Percentiles rank a stretch among this genome's conserved stretches.
phyloP scores from a whole-genome alignment of 2,888 invertebrate genomes.

The Latheticus oryzae region DNA sequence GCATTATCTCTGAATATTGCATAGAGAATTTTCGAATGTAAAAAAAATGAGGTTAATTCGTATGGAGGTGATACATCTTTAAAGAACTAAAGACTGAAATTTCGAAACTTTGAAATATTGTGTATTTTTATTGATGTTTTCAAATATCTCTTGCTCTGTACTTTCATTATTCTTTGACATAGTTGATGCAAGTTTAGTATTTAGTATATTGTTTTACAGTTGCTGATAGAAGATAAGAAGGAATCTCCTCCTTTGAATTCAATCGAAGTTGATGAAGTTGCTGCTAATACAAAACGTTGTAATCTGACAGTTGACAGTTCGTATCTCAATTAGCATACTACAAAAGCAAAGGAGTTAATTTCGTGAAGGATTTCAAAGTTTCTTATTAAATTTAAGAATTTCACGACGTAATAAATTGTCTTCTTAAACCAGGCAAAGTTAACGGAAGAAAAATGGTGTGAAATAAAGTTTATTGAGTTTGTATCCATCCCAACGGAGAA shows the following conservation, averaged over 20 bases:
- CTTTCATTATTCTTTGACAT: slow-evolving; percentile 28
- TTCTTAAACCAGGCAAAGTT: slow-evolving; percentile 39
- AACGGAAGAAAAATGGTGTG: slow-evolving; percentile 42
- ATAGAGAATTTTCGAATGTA: slow-evolving; percentile 8
- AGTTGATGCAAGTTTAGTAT: slow-evolving; percentile 11
- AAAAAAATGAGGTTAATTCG: too few relatives aligned
- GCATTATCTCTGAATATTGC: not conserved
- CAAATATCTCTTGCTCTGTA: too few relatives aligned
- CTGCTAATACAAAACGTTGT: slow-evolving; percentile 6
- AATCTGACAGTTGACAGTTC: slow-evolving; percentile 27
- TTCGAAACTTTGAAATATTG: too few relatives aligned
- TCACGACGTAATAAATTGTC: slow-evolving; percentile 41
- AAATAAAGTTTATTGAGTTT: slow-evolving; percentile 45
- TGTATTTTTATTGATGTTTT: too few relatives aligned
- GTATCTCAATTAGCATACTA: slow-evolving; percentile 31
- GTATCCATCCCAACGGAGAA: slow-evolving; percentile 43
- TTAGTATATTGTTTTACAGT: slow-evolving; percentile 34
- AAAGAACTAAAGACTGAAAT: too few relatives aligned
- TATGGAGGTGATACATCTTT: too few relatives aligned
- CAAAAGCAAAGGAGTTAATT: slow-evolving; percentile 24
- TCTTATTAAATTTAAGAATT: slow-evolving; percentile 39
- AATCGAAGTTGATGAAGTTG: slow-evolving; percentile 18
- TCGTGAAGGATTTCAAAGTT: slow-evolving; percentile 28
- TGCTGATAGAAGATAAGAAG: slow-evolving; percentile 11
- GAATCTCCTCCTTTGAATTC: slow-evolving; percentile 8